Conservation (phyloP, 2,797 vertebrate genomes). For the Rhinatrema bivittatum region DNA sequence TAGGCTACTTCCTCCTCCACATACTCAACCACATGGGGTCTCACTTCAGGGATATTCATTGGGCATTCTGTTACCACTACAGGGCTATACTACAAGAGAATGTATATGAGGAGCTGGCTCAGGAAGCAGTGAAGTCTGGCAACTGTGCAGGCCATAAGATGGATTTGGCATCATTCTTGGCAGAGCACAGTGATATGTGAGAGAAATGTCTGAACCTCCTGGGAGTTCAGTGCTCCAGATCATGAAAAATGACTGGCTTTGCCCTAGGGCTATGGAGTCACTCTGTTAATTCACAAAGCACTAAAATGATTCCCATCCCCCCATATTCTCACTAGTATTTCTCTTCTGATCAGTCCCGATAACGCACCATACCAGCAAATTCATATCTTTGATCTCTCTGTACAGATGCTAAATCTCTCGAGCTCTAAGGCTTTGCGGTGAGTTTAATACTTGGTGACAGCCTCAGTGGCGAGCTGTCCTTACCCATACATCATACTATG, state of each 20-base stretch:
- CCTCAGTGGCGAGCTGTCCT: constrained; percentile 64
- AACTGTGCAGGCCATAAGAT: too few species aligned
- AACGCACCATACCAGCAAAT: constrained; percentile 38
- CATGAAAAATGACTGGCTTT: constrained; percentile 9
- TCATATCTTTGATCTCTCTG: constrained; percentile 55
- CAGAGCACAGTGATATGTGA: too few species aligned
- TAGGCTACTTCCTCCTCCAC: too few species aligned
- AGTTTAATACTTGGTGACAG: constrained; percentile 64
- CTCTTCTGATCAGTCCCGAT: constrained; percentile 40
- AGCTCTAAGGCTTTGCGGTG: constrained; percentile 51
- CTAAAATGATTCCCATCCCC: constrained; percentile 41
- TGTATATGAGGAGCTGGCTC: too few species aligned
- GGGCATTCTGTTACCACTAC: too few species aligned
- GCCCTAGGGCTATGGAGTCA: constrained; percentile 23
- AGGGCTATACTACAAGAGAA: too few species aligned
- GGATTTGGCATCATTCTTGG: too few species aligned
- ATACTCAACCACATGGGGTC: too few species aligned
- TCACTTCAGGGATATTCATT: too few species aligned
- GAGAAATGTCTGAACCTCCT: too few species aligned
- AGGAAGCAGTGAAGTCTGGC: too few species aligned
- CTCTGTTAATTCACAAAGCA: constrained; percentile 26
- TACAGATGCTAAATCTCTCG: constrained; percentile 46
- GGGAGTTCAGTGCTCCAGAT: background rate
- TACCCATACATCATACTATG: constrained; percentile 65
- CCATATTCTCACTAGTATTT: too few species aligned